Base-by-base conservation (phyloP, 2,797 vertebrate genomes). In the Hypotaenidia okinawae region DNA sequence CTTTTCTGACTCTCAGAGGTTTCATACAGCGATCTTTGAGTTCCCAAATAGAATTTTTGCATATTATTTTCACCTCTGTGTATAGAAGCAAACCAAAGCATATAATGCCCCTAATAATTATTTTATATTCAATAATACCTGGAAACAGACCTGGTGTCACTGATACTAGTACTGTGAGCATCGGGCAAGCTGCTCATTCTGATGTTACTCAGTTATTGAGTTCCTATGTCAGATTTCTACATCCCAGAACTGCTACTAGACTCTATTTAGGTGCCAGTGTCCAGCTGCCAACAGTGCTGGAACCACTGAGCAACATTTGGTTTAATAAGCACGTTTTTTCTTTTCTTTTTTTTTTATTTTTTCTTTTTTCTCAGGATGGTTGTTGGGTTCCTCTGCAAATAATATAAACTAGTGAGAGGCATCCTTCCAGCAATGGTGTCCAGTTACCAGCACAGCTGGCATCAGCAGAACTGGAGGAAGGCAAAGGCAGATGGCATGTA, bases 401-500 rank as follows among this genome's bases (percentile, higher is more conserved):
- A 78, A 23, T 16, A 30, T 39, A n/a, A 79, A 74, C 18, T 39
- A 27, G 52, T 64, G 58, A 63, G 35, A 76, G 24, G 58, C 16
- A 63, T 33, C 70, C 37, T 64, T 81, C 57, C 81, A 82, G 49
- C 32, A 51, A 24, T 28, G 28, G n/a, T 75, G 68, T 49, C 82
- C 77, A 67, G 76, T 73, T 87, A 70, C 57, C 33, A 68, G 62
- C 57, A 63, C 32, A 93, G 49, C 68, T 76, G 87, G 68, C 62
- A 90, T 62, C 55, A 76, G 28, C 32, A 75, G 68, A 69, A 88
- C 47, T 3, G 28, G 6, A 24, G 16, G 39, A 95, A 93, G 45
- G 52, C 55, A 96, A 90, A 93, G 77, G 64, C 94, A 93, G 93
- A 95, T 94, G 90, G 78, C 2, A 25, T 78, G 75, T 74, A 87